These are phyloP conservation scores for Muscina levida DNA, from an alignment of 2,888 invertebrate genomes.

Conservation along the genomic window DNA sequence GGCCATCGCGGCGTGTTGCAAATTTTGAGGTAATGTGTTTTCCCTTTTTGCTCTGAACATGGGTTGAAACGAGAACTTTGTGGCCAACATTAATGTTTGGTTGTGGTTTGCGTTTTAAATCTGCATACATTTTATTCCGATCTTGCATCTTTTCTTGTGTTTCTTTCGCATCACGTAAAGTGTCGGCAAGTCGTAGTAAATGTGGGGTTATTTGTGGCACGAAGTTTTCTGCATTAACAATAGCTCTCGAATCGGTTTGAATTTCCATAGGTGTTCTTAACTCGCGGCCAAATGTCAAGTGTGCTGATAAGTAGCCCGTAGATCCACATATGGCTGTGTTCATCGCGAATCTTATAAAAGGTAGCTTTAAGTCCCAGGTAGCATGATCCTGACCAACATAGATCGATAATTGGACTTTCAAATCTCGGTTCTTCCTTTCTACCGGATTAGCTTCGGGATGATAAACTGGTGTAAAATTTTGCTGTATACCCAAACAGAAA, in stretches of 20 bases:
- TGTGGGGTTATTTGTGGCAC: conserved; percentile 40
- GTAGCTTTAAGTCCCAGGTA: conserved; percentile 64
- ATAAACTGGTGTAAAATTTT: conserved; percentile 67
- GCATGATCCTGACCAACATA: conserved; percentile 29
- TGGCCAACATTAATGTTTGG: conserved; percentile 1
- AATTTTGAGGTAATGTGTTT: conserved; percentile 17
- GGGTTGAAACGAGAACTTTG: conserved; percentile 10
- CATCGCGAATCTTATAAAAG: conserved; percentile 75
- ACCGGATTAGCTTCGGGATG: conserved; percentile 71
- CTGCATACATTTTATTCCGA: conserved; percentile 65
- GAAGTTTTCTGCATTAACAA: conserved; percentile 67
- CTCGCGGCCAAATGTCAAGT: conserved; percentile 73
- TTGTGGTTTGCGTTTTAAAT: conserved; percentile 5
- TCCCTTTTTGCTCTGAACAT: not conserved
- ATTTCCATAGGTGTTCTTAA: conserved; percentile 71
- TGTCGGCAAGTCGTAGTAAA: conserved; percentile 10
- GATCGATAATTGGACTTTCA: conserved; percentile 29
- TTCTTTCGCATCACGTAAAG: conserved; percentile 34
- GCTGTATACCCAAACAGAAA: conserved; percentile 43
- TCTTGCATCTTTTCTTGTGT: conserved; percentile 67
- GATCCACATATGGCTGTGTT: conserved; percentile 71
- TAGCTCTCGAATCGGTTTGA: conserved; percentile 66
- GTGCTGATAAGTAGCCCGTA: conserved; percentile 72
- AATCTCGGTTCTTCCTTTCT: conserved; percentile 62
- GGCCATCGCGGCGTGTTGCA: conserved; percentile 19